These are phyloP conservation scores for Tetropium fuscum DNA, from an alignment of 2,888 invertebrate species.

Conservation along the genomic window DNA sequence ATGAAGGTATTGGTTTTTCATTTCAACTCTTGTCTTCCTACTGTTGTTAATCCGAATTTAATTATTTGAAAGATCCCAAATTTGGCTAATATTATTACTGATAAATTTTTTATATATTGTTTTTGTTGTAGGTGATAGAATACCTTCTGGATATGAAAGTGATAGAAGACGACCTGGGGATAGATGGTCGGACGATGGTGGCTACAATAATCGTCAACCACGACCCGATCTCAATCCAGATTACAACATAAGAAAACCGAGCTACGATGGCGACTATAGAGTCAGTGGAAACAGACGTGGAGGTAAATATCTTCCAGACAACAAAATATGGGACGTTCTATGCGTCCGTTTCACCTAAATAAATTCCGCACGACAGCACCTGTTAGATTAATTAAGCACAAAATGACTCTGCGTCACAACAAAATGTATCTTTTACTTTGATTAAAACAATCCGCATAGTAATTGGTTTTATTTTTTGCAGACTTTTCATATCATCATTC, in stretches of 20 bases:
- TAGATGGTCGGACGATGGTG: constrained; percentile 45
- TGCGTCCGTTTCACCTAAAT: constrained; percentile 46
- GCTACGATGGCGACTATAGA: constrained; percentile 38
- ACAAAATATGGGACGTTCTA: constrained; percentile 56
- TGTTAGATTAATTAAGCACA: constrained; percentile 19
- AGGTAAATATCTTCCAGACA: constrained; percentile 58
- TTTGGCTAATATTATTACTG: too few relatives aligned
- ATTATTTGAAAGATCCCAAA: too few relatives aligned
- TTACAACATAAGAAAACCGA: constrained; percentile 35
- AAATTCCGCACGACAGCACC: constrained; percentile 16
- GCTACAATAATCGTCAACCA: constrained; percentile 48
- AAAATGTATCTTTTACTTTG: constrained; percentile 7
- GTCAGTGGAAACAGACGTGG: constrained; percentile 50
- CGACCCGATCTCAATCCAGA: constrained; percentile 54
- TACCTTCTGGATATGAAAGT: constrained; percentile 26
- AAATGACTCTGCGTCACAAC: background rate
- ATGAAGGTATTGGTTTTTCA: background rate
- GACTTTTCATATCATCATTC: constrained; percentile 55
- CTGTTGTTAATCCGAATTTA: too few relatives aligned
- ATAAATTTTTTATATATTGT: background rate
- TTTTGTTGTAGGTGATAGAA: constrained; percentile 28
- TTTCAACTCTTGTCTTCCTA: background rate
- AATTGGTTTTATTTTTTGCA: constrained; percentile 44
- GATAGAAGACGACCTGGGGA: constrained; percentile 33
- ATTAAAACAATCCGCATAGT: constrained; percentile 32